Evolutionary conservation across 2,113 vertebrate genomes (phyloP), one percentile per base, ranked within the genome.

Genomic region (Solenodon paradoxus): DNA sequence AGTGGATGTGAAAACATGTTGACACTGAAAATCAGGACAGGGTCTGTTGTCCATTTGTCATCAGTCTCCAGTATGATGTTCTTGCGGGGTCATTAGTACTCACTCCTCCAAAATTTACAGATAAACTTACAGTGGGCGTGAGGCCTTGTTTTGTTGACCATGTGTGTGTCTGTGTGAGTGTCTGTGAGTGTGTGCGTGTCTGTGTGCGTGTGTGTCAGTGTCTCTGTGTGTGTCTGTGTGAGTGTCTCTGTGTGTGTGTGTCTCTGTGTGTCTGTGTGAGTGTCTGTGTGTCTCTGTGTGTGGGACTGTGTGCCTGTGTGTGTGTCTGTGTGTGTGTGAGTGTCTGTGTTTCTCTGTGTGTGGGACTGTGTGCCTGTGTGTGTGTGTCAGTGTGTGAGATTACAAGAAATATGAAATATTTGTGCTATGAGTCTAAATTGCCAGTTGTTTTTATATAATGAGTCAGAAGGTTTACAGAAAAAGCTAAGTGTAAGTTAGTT

Each of bases 401-500:
- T 59, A 74, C 7, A 42, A 26, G 51, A 64, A 88, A 71, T 66
- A n/a, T 17, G 38, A 91, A 24, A n/a, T 38, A 24, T 81, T 63
- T 32, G 47, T 72, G 15, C 9, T 77, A 80, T 20, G 12, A 32
- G 59, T 80, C 28, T 85, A 80, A 64, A 66, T 53, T 26, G 0
- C 61, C 74, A 49, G 15, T 59, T 85, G 16, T 40, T 88, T 90
- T 81, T 74, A 11, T 24, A 28, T 16, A 51, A 63, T 51, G 78
- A 91, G 51, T 71, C 75, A 63, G 87, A 83, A 69, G 38, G 69
- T 11, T 42, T 38, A 51, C 55, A 30, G 32, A 95, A 91, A 24
- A 4, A 13, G 2, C 5, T 30, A 40, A 57, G 9, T 38, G 17
- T 38, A 40, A 75, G 24, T 11, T 4, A 53, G 75, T 15, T 17